Conservation (phyloP, 2,797 vertebrate genomes). For the Cyclopterus lumpus region DNA sequence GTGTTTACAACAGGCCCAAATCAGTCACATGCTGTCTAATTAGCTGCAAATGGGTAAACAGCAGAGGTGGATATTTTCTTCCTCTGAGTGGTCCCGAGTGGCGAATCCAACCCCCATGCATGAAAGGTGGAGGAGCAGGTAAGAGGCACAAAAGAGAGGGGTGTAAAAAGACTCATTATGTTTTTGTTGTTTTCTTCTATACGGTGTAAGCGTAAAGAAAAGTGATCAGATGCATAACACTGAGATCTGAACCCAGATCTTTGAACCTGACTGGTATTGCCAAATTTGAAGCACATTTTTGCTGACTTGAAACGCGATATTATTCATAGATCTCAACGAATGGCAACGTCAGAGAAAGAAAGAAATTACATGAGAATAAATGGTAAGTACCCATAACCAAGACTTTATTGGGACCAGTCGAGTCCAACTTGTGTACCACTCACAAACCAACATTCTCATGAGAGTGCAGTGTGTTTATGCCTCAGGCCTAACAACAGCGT, state of each 20-base stretch:
- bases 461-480: not conserved
- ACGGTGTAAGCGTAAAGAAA: not conserved
- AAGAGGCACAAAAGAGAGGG: not conserved
- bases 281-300: not conserved
- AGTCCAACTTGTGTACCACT: not conserved
- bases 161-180: not conserved
- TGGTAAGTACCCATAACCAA: no score
- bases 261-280: not conserved
- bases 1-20: slow-evolving; percentile 87
- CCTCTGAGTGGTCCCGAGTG: slow-evolving; percentile 66
- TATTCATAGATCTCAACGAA: no score
- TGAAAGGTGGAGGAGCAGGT: slow-evolving; percentile 71
- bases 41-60: slow-evolving; percentile 85
- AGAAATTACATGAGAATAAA: no score
- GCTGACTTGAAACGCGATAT: no score
- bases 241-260: not conserved
- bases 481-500: not conserved
- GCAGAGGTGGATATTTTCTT: slow-evolving; percentile 84
- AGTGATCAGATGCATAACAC: not conserved
- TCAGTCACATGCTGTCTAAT: slow-evolving; percentile 86
- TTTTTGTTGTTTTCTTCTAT: not conserved
- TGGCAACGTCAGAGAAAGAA: no score
- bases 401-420: not conserved
- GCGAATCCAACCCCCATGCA: slow-evolving; percentile 81
- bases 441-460: not conserved